Conservation (phyloP, 2,888 invertebrate species). For the Cataglyphis livida region DNA sequence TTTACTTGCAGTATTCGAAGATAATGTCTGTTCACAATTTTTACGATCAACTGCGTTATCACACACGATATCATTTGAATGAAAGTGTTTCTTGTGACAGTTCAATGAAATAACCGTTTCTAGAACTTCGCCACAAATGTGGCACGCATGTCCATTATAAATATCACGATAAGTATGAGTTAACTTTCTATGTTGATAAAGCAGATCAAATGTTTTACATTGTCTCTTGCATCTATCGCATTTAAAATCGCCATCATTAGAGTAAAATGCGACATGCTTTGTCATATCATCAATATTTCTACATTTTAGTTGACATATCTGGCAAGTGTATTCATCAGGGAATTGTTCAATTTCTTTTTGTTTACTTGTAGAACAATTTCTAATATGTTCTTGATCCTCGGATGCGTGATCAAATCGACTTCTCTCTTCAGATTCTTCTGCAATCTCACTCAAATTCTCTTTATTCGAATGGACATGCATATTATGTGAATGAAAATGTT, state of each 20-base stretch:
- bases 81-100: slow-evolving; percentile 73
- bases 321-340: slow-evolving; percentile 53
- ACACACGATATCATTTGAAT: background rate
- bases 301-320: slow-evolving; percentile 68
- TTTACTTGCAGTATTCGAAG: background rate
- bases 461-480: slow-evolving; percentile 70
- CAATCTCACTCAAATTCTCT: background rate
- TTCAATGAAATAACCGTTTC: slow-evolving; percentile 51
- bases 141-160: slow-evolving; percentile 54
- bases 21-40: slow-evolving; percentile 64
- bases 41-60: slow-evolving; percentile 58
- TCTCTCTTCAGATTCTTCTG: background rate
- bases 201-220: slow-evolving; percentile 54
- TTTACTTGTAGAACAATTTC: background rate
- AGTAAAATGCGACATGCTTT: slow-evolving; percentile 66
- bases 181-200: slow-evolving; percentile 65
- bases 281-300: slow-evolving; percentile 43
- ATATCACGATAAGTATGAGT: slow-evolving; percentile 54
- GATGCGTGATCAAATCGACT: background rate
- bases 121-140: slow-evolving; percentile 64
- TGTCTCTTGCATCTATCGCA: slow-evolving; percentile 69
- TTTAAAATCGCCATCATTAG: slow-evolving; percentile 62
- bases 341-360: slow-evolving; percentile 6
- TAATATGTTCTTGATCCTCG: background rate
- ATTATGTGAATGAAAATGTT: slow-evolving; percentile 74